Evolutionary conservation across 2,888 invertebrate genomes (phyloP).

Genomic region (Rhabditoides inermis): DNA sequence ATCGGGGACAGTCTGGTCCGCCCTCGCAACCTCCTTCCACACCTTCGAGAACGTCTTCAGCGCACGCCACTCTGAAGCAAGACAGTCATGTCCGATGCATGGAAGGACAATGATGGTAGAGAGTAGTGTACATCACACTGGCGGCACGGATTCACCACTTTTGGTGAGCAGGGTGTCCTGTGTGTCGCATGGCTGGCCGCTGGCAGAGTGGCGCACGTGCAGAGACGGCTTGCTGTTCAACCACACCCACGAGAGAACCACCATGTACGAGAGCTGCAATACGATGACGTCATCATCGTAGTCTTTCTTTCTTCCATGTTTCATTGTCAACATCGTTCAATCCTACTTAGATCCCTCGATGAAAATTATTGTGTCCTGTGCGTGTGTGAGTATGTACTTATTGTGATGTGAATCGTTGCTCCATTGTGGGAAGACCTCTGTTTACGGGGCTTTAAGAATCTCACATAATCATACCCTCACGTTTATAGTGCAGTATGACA

Average conservation of each 20-base stretch:
- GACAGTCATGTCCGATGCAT: not conserved
- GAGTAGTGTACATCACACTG: conserved; percentile 2
- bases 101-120: not conserved
- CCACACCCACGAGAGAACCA: conserved; percentile 49
- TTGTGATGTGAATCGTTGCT: no score
- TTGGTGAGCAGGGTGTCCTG: conserved; percentile 34
- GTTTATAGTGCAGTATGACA: no score
- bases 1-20: no score
- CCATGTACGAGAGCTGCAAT: conserved; percentile 39
- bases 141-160: conserved; percentile 13
- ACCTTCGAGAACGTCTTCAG: conserved; percentile 23
- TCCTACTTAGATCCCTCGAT: no score
- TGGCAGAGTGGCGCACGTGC: conserved; percentile 25
- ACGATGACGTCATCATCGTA: not conserved
- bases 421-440: no score
- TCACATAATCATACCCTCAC: no score
- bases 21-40: not conserved
- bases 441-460: no score
- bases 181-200: conserved; percentile 39
- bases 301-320: not conserved
- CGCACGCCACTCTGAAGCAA: conserved; percentile 29
- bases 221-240: conserved; percentile 43
- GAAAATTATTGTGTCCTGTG: no score
- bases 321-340: not conserved
- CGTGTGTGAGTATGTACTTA: no score